phyloP scores from a whole-genome alignment of 1,140 invertebrate species.

The Ylistrum balloti region DNA sequence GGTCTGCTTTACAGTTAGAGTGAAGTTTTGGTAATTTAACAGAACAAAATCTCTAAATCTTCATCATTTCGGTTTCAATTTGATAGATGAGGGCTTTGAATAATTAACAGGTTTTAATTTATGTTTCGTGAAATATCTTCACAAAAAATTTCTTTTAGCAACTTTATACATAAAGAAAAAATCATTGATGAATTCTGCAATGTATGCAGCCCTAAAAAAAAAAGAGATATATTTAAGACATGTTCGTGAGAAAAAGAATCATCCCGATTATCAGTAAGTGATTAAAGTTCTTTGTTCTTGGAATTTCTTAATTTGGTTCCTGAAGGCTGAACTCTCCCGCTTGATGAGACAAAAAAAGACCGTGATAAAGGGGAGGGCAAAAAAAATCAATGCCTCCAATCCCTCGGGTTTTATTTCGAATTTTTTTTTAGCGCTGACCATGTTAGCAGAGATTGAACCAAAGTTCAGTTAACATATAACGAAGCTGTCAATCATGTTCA shows the following conservation, averaged over 20 bases:
- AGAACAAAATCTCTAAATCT: background rate
- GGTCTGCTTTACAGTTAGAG: background rate
- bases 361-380: conserved; percentile 15
- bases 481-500: conserved; percentile 16
- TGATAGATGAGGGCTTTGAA: background rate
- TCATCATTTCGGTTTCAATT: background rate
- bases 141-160: background rate
- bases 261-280: background rate
- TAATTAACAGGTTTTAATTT: conserved; percentile 16
- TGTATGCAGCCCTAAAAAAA: too few species aligned
- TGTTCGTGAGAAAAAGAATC: background rate
- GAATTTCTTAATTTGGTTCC: conserved; percentile 10
- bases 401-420: background rate
- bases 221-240: too few species aligned
- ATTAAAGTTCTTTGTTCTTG: conserved; percentile 35
- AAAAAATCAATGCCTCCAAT: background rate
- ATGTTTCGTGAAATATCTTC: background rate
- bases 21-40: background rate
- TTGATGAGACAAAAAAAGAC: conserved; percentile 16
- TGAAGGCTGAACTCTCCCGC: background rate
- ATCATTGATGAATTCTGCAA: background rate
- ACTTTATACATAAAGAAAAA: background rate
- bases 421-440: conserved; percentile 2
- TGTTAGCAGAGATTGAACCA: conserved; percentile 6
- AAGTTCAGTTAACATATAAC: background rate